Conservation (phyloP, 2,797 vertebrate genomes). For the Triplophysa yarkandensis region DNA sequence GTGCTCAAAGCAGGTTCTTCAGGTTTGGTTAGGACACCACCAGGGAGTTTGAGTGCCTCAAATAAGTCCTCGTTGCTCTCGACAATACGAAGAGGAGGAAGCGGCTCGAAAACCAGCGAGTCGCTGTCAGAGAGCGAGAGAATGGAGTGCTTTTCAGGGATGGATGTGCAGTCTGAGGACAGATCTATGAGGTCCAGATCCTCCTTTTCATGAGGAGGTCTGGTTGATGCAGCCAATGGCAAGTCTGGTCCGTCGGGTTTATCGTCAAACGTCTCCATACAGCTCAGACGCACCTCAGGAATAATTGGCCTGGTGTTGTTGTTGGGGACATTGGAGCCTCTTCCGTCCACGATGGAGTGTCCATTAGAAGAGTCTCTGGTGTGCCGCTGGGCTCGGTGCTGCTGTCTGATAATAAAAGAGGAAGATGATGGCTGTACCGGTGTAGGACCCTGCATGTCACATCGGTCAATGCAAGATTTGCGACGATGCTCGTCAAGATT, state of each 20-base stretch:
- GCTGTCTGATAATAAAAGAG: conserved; percentile 59
- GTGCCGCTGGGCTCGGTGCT: conserved; percentile 67
- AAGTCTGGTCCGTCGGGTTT: conserved; percentile 78
- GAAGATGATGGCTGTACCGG: conserved; percentile 69
- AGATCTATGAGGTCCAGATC: conserved; percentile 95
- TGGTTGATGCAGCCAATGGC: conserved; percentile 52
- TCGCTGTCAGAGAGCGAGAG: conserved; percentile 95
- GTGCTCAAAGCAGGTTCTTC: conserved; percentile 71
- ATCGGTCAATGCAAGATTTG: conserved; percentile 97
- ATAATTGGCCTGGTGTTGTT: conserved; percentile 84
- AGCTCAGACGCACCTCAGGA: conserved; percentile 94
- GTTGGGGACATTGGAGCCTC: conserved; percentile 59
- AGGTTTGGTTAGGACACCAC: conserved; percentile 57
- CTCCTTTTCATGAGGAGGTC: conserved; percentile 76
- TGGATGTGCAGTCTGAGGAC: conserved; percentile 93
- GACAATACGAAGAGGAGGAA: conserved; percentile 94
- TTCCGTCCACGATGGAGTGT: conserved; percentile 68
- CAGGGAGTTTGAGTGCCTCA: conserved; percentile 66
- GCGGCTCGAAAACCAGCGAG: conserved; percentile 92
- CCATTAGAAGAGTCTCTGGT: conserved; percentile 75
- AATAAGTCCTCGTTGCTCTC: conserved; percentile 94
- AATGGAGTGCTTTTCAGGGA: conserved; percentile 90
- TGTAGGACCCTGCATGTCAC: conserved; percentile 79
- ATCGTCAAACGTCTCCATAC: conserved; percentile 94
- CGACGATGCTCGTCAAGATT: conserved; percentile 94